A percentile compares a stretch with the other conserved stretches of the same genome.
Conservation (phyloP, 2,888 invertebrate species). For the Timema podura region DNA sequence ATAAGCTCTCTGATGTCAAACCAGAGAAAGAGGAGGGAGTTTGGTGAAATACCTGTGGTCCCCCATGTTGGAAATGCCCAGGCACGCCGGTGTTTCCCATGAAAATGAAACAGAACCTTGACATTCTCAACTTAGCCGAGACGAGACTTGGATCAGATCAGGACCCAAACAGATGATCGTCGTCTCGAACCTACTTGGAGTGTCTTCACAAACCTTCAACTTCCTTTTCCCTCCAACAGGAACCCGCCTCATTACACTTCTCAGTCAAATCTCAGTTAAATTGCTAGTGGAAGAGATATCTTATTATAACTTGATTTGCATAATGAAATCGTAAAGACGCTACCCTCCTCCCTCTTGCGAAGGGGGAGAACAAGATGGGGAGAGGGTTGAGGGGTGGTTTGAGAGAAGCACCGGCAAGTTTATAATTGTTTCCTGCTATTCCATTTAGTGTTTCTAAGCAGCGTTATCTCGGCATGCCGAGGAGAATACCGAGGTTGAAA, state of each 20-base stretch:
- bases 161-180: too few species aligned
- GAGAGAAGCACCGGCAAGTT: slow-evolving; percentile 18
- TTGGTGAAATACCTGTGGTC: too few species aligned
- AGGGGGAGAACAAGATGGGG: neutral
- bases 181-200: too few species aligned
- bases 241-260: slow-evolving; percentile 20
- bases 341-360: neutral
- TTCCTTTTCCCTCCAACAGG: too few species aligned
- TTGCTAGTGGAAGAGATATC: slow-evolving; percentile 23
- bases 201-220: too few species aligned
- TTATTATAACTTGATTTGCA: slow-evolving; percentile 23
- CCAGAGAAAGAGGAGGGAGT: too few species aligned
- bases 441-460: slow-evolving; percentile 20
- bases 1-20: too few species aligned
- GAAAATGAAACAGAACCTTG: too few species aligned
- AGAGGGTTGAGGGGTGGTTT: neutral
- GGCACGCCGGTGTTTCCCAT: too few species aligned
- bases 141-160: too few species aligned
- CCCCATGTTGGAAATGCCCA: too few species aligned
- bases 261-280: slow-evolving; percentile 25
- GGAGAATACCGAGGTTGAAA: slow-evolving; percentile 4
- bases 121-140: too few species aligned
- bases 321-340: slow-evolving; percentile 23
- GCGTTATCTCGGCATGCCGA: slow-evolving; percentile 11
- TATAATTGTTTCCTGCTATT: slow-evolving; percentile 26